phyloP scores from a whole-genome alignment of 2,797 vertebrate genomes.

The Emydoidea blandingii region DNA sequence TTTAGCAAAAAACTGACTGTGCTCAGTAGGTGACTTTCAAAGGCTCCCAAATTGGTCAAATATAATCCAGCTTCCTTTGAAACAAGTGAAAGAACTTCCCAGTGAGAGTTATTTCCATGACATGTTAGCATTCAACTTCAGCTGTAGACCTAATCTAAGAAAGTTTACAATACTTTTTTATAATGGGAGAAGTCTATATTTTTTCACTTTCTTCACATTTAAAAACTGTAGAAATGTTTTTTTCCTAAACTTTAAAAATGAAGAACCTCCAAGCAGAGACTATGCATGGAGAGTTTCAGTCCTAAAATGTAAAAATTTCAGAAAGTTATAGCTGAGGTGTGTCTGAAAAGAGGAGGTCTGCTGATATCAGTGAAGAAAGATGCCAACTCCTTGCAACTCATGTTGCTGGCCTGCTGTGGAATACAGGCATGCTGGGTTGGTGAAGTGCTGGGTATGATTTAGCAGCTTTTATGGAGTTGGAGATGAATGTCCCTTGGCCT shows the following conservation, averaged over 20 bases:
- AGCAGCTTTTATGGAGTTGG: background rate
- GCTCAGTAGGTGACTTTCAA: conserved; percentile 2
- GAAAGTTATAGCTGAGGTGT: background rate
- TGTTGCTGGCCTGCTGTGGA: background rate
- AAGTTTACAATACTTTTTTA: background rate
- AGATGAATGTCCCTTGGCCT: background rate
- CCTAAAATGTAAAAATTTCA: background rate
- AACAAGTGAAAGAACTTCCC: background rate
- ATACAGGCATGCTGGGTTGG: too few relatives aligned
- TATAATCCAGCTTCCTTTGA: conserved; percentile 5
- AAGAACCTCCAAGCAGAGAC: background rate
- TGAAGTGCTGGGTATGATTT: background rate
- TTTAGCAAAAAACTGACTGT: background rate
- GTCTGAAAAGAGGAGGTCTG: background rate
- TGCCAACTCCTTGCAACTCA: background rate
- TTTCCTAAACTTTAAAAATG: background rate
- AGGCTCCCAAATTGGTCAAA: background rate
- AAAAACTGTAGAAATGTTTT: background rate
- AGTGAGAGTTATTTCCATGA: background rate
- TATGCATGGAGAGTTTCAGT: background rate
- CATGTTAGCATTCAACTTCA: background rate
- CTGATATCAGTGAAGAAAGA: background rate
- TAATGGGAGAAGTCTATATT: background rate
- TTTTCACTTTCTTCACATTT: background rate
- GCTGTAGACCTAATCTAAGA: background rate